Evolutionary conservation across 2,888 invertebrate species (phyloP).

Genomic region (Emmelina monodactyla): DNA sequence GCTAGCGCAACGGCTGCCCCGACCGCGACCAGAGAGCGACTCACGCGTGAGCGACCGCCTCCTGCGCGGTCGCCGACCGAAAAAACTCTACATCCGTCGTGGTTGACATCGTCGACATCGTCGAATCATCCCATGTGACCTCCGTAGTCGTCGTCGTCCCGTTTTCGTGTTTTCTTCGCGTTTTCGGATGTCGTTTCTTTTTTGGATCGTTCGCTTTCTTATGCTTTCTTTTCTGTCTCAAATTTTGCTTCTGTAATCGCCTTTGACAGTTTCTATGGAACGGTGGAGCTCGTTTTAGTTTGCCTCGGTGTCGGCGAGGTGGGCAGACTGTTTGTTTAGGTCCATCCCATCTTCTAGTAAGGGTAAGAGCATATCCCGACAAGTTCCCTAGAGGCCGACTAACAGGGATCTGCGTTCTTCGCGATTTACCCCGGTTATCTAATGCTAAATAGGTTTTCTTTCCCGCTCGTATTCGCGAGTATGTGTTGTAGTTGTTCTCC

Average conservation of each 20-base stretch:
- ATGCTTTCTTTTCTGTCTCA: conserved; percentile 53
- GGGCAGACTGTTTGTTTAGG: conserved; percentile 40
- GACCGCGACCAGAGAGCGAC: conserved; percentile 51
- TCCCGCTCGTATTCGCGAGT: conserved; percentile 73
- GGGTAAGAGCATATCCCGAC: conserved; percentile 76
- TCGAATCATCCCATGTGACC: conserved; percentile 57
- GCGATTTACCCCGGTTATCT: conserved; percentile 75
- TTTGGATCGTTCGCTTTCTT: conserved; percentile 57
- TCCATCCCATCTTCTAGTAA: conserved; percentile 44
- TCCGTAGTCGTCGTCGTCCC: conserved; percentile 56
- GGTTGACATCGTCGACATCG: conserved; percentile 59
- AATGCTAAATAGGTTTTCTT: conserved; percentile 80
- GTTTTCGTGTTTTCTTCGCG: conserved; percentile 57
- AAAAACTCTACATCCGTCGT: conserved; percentile 64
- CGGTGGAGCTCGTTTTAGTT: conserved; percentile 49
- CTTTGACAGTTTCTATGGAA: conserved; percentile 53
- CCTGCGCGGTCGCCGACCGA: conserved; percentile 64
- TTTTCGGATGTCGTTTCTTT: conserved; percentile 64
- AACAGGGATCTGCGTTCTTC: conserved; percentile 75
- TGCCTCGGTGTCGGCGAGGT: conserved; percentile 47
- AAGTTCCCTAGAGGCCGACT: conserved; percentile 74
- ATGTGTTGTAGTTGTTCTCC: conserved; percentile 85
- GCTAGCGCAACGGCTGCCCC: conserved; percentile 61
- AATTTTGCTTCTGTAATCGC: conserved; percentile 52
- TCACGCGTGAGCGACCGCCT: conserved; percentile 62